phyloP scores from a whole-genome alignment of 1,140 invertebrate genomes.

The Patella vulgata region DNA sequence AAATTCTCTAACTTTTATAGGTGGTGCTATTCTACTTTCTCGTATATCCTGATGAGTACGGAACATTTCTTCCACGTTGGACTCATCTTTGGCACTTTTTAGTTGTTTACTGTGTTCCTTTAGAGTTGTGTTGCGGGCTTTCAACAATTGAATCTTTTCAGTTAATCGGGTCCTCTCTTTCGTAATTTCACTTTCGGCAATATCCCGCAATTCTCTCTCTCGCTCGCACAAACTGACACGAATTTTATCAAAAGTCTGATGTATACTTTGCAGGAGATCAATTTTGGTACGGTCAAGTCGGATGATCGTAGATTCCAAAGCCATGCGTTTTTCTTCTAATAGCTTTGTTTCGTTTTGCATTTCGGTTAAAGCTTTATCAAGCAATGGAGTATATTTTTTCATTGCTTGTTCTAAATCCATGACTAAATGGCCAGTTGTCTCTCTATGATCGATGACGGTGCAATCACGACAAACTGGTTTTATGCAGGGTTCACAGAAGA shows the following conservation, averaged over 20 bases:
- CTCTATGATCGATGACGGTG: slow-evolving; percentile 55
- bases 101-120: slow-evolving; percentile 27
- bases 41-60: slow-evolving; percentile 35
- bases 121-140: slow-evolving; percentile 18
- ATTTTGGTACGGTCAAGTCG: slow-evolving; percentile 27
- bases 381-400: slow-evolving; percentile 41
- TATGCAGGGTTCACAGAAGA: slow-evolving; percentile 55
- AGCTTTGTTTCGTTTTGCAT: slow-evolving; percentile 37
- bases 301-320: slow-evolving; percentile 35
- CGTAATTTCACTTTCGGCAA: slow-evolving; percentile 35
- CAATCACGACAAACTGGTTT: slow-evolving; percentile 53
- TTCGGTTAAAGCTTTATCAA: slow-evolving; percentile 41
- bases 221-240: slow-evolving; percentile 37
- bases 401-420: slow-evolving; percentile 46
- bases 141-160: slow-evolving; percentile 39
- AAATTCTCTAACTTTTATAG: slow-evolving; percentile 35
- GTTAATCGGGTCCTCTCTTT: slow-evolving; percentile 41
- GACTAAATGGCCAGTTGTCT: slow-evolving; percentile 45
- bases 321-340: slow-evolving; percentile 34
- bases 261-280: slow-evolving; percentile 34
- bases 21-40: slow-evolving; percentile 28
- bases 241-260: slow-evolving; percentile 37
- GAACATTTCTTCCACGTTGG: slow-evolving; percentile 46
- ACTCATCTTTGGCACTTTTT: slow-evolving; percentile 35
- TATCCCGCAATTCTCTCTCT: slow-evolving; percentile 40